Percentiles rank a stretch among this genome's conserved stretches.
These are phyloP conservation scores for Pterocles gutturalis DNA, from an alignment of 2,113 vertebrate genomes.

Conservation along the genomic window DNA sequence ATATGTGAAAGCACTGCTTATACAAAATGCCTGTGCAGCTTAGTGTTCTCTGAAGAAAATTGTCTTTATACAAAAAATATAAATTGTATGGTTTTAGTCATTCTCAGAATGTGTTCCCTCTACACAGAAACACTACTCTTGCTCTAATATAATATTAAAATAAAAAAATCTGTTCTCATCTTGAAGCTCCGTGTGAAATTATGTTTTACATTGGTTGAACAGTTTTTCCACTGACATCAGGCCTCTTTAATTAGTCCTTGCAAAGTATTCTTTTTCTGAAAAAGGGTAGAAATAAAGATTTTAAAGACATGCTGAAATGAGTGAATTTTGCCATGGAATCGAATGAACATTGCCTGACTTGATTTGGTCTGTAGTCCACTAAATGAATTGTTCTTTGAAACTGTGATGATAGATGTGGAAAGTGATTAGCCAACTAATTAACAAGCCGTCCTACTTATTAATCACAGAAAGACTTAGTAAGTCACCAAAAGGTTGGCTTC, in stretches of 20 bases:
- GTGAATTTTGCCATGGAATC: not conserved
- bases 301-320: not conserved
- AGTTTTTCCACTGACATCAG: not conserved
- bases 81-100: not conserved
- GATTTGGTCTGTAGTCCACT: not conserved
- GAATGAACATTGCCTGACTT: not conserved
- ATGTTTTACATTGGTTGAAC: not conserved
- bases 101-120: not conserved
- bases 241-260: not conserved
- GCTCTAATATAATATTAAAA: not conserved
- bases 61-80: not conserved
- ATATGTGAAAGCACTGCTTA: not conserved
- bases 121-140: not conserved
- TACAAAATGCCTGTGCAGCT: not conserved
- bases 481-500: conserved; percentile 7
- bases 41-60: not conserved
- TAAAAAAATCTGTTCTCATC: not conserved
- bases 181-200: not conserved
- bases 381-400: not conserved
- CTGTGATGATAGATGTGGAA: not conserved
- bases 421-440: conserved; percentile 47
- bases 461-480: not conserved
- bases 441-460: not conserved
- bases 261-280: not conserved
- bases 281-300: not conserved